Evolutionary conservation across 2,888 invertebrate genomes (phyloP).

Genomic region (Zele albiditarsus): DNA sequence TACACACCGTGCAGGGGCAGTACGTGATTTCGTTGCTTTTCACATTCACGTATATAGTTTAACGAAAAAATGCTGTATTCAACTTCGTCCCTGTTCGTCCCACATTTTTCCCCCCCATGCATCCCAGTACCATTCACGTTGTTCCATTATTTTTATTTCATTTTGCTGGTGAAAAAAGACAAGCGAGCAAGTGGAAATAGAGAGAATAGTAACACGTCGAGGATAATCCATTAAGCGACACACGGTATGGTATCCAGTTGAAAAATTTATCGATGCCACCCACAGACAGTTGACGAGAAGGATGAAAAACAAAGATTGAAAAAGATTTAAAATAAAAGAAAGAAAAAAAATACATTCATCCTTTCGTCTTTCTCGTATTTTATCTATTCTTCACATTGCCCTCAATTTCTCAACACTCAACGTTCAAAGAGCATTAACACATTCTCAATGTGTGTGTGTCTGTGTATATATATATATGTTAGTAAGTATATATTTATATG

Average conservation of each 20-base stretch:
- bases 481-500: constrained; percentile 12
- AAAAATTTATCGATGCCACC: constrained; percentile 39
- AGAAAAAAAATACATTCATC: not conserved
- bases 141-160: constrained; percentile 40
- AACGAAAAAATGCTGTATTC: constrained; percentile 5
- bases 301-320: not conserved
- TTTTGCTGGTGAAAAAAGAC: not conserved
- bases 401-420: constrained; percentile 15
- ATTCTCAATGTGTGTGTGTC: not conserved
- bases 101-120: not conserved
- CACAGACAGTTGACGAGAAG: constrained; percentile 11
- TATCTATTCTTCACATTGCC: not conserved
- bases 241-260: constrained; percentile 33
- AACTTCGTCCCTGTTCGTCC: not conserved
- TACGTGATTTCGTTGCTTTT: constrained; percentile 32
- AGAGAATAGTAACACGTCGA: constrained; percentile 25
- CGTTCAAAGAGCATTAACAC: constrained; percentile 30
- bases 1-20: constrained; percentile 4
- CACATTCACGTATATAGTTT: constrained; percentile 10
- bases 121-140: constrained; percentile 14
- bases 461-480: not conserved
- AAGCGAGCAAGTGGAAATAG: not conserved
- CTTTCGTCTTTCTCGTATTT: not conserved
- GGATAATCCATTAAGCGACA: constrained; percentile 41
- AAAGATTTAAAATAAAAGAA: constrained; percentile 18